phyloP scores from a whole-genome alignment of 1,140 invertebrate genomes.

The Oedothorax gibbosus region DNA sequence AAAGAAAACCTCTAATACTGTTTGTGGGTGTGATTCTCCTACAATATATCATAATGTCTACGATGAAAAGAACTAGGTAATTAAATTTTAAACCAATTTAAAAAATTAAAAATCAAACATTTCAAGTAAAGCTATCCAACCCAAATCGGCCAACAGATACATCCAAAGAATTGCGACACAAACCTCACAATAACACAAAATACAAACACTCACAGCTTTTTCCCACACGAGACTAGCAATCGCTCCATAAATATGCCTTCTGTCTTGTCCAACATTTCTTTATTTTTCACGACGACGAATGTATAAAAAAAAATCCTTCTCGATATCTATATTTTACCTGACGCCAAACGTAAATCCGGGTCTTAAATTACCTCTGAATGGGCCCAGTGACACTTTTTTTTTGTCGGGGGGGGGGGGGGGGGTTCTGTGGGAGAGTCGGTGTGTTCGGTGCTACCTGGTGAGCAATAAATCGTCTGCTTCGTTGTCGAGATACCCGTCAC shows the following conservation, averaged over 20 bases:
- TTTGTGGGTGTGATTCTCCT: no score
- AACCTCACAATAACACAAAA: background rate
- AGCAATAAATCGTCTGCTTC: constrained; percentile 53
- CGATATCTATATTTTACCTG: constrained; percentile 59
- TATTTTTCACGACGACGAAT: background rate
- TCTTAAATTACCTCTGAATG: constrained; percentile 58
- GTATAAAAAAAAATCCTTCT: background rate
- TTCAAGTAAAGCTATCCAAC: no score
- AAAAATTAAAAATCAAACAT: no score
- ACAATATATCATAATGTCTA: no score
- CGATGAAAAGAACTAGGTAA: no score
- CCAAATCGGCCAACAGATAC: no score
- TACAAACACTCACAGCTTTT: constrained; percentile 17
- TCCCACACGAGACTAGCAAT: constrained; percentile 43
- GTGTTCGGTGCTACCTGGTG: constrained; percentile 56
- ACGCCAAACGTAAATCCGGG: constrained; percentile 60
- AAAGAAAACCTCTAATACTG: no score
- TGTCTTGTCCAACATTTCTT: constrained; percentile 37
- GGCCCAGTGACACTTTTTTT: constrained; percentile 59
- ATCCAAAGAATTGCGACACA: background rate
- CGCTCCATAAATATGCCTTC: constrained; percentile 39
- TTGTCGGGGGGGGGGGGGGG: constrained; percentile 8
- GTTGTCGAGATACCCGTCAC: constrained; percentile 31
- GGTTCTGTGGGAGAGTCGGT: constrained; percentile 45
- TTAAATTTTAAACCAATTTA: no score